Evolutionary conservation across 2,113 vertebrate genomes (phyloP).

Genomic region (Eleginops maclovinus): DNA sequence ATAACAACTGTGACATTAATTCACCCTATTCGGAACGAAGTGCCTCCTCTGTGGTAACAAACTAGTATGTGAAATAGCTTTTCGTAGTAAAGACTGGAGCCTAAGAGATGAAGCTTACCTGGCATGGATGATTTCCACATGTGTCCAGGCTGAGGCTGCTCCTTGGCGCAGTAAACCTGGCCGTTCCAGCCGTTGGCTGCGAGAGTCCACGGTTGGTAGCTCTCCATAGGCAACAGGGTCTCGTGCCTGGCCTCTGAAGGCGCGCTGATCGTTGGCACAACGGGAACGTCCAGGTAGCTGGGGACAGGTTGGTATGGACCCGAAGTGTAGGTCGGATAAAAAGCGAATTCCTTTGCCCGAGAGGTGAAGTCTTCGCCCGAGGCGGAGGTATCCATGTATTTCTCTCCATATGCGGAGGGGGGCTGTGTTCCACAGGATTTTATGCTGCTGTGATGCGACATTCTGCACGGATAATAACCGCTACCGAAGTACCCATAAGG

Average conservation of each 20-base stretch:
- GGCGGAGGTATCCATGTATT: constrained; percentile 96
- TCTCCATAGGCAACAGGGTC: constrained; percentile 93
- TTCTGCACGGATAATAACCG: constrained; percentile 96
- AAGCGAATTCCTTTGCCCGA: constrained; percentile 97
- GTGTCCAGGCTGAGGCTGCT: constrained; percentile 93
- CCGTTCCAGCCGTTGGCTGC: constrained; percentile 95
- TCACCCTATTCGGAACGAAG: background rate
- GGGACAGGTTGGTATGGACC: constrained; percentile 96
- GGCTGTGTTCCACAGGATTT: constrained; percentile 94
- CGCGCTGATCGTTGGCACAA: constrained; percentile 92
- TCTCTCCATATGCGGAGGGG: constrained; percentile 91
- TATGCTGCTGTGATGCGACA: constrained; percentile 93
- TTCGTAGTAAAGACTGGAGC: constrained; percentile 13
- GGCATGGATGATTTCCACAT: constrained; percentile 96
- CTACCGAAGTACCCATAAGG: constrained; percentile 97
- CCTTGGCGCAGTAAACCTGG: constrained; percentile 97
- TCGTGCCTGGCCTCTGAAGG: constrained; percentile 94
- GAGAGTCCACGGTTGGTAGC: constrained; percentile 97
- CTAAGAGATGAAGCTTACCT: constrained; percentile 81
- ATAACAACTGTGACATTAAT: constrained; percentile 6
- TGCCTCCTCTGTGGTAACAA: background rate
- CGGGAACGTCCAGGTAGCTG: constrained; percentile 96
- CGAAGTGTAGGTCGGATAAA: constrained; percentile 95
- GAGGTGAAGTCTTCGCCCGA: constrained; percentile 94
- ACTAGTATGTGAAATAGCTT: constrained; percentile 13